These are phyloP conservation scores for Silvanus unidentatus DNA, from an alignment of 2,888 invertebrate genomes.

Conservation along the genomic window DNA sequence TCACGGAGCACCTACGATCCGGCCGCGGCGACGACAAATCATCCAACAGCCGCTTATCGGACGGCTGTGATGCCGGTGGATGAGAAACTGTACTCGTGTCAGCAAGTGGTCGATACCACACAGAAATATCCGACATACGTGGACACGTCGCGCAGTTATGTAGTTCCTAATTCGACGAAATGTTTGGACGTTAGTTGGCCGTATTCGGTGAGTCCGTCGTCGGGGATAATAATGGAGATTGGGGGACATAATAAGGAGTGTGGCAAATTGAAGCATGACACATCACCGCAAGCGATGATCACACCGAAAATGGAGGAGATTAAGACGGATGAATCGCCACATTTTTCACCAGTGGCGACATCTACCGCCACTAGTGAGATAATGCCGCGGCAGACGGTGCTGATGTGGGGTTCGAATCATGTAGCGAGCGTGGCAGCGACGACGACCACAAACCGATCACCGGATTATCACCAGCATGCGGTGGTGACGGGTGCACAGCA, in stretches of 20 bases:
- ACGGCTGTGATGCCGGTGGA: slow-evolving; percentile 47
- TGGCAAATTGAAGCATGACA: slow-evolving; percentile 38
- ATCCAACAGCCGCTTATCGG: slow-evolving; percentile 41
- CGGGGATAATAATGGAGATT: slow-evolving; percentile 47
- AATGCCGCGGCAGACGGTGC: slow-evolving; percentile 79
- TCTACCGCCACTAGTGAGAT: slow-evolving; percentile 33
- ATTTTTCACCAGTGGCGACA: slow-evolving; percentile 39
- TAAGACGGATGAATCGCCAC: slow-evolving; percentile 46
- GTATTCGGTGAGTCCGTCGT: slow-evolving; percentile 48
- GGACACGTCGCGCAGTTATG: slow-evolving; percentile 52
- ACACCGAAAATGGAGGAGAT: slow-evolving; percentile 59
- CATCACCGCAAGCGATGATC: slow-evolving; percentile 55
- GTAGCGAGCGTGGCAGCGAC: slow-evolving; percentile 29
- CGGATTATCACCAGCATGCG: slow-evolving; percentile 23
- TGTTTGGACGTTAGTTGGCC: slow-evolving; percentile 49
- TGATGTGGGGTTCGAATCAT: slow-evolving; percentile 77
- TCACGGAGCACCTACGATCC: slow-evolving; percentile 59
- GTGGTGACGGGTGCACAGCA: too few species aligned
- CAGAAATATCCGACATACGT: slow-evolving; percentile 53
- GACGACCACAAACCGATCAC: slow-evolving; percentile 34
- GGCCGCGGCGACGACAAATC: slow-evolving; percentile 44
- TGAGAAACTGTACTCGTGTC: slow-evolving; percentile 58
- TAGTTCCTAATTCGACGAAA: slow-evolving; percentile 47
- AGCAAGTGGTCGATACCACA: slow-evolving; percentile 55
- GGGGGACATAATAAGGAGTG: slow-evolving; percentile 35